Percentiles rank a stretch among this genome's conserved stretches.
Evolutionary conservation across 2,888 invertebrate species (phyloP).

Genomic region (Netelia melanura): DNA sequence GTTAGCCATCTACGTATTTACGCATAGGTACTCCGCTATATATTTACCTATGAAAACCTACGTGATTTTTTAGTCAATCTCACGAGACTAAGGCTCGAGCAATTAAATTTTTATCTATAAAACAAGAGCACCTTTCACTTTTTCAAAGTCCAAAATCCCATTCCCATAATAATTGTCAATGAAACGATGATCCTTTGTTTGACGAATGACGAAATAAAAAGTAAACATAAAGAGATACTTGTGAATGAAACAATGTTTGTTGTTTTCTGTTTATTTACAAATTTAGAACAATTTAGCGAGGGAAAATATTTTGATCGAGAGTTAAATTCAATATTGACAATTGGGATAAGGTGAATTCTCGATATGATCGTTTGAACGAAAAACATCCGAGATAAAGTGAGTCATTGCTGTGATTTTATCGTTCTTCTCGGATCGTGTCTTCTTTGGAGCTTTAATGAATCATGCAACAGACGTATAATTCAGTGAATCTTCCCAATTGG

Average conservation of each 20-base stretch:
- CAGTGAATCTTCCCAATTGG: constrained; percentile 15
- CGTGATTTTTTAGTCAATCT: background rate
- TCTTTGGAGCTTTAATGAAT: constrained; percentile 15
- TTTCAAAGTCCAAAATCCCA: too few relatives aligned
- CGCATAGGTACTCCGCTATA: background rate
- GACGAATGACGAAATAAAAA: too few relatives aligned
- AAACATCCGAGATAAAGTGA: constrained; percentile 25
- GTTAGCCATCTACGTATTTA: constrained; percentile 4
- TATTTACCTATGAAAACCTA: background rate
- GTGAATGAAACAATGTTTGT: too few relatives aligned
- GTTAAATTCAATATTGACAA: constrained; percentile 14
- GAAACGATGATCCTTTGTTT: too few relatives aligned
- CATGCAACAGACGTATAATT: constrained; percentile 25
- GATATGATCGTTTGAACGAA: constrained; percentile 10
- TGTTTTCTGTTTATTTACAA: background rate
- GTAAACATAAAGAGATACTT: too few relatives aligned
- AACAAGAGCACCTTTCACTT: too few relatives aligned
- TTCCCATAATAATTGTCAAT: too few relatives aligned
- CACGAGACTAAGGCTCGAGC: background rate
- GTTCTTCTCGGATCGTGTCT: background rate
- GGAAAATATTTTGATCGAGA: background rate
- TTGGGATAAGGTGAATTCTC: background rate
- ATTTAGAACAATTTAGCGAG: background rate
- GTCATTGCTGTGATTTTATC: constrained; percentile 40
- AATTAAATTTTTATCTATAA: background rate